Conservation (phyloP, 2,113 vertebrate genomes). For the Chaetorhynchus papuensis region DNA sequence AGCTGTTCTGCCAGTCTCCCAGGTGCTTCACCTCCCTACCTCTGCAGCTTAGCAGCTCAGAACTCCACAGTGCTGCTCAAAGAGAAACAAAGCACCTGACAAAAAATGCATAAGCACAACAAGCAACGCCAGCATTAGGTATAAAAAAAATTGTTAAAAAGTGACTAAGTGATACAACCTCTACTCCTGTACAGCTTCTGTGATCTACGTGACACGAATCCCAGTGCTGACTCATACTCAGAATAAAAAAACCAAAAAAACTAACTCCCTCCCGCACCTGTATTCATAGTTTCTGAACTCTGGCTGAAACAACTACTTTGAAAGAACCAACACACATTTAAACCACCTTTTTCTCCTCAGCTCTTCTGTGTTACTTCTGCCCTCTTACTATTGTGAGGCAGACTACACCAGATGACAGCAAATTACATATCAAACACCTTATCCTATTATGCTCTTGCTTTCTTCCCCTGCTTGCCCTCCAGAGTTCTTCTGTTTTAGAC, state of each 20-base stretch:
- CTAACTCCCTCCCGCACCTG: accelerated
- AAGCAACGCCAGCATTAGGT: background rate
- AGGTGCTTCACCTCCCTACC: background rate
- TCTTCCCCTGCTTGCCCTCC: background rate
- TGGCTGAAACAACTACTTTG: background rate
- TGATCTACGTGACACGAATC: background rate
- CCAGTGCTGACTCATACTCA: background rate
- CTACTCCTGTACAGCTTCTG: background rate
- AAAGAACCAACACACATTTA: background rate
- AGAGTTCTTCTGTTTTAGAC: background rate
- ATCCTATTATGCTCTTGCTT: background rate
- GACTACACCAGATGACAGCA: background rate
- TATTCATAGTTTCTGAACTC: background rate
- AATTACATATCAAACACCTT: background rate
- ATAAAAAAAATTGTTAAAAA: background rate
- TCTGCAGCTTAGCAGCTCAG: background rate
- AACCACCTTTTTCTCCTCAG: background rate
- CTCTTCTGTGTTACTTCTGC: background rate
- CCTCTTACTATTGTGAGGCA: background rate
- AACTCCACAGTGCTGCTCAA: background rate
- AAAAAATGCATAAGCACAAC: background rate
- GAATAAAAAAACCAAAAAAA: background rate
- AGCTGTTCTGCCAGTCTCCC: background rate
- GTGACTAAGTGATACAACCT: background rate
- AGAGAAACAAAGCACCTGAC: background rate